These are phyloP conservation scores for Trochalopteron elliotii DNA, from an alignment of 2,113 vertebrate species.

Conservation along the genomic window DNA sequence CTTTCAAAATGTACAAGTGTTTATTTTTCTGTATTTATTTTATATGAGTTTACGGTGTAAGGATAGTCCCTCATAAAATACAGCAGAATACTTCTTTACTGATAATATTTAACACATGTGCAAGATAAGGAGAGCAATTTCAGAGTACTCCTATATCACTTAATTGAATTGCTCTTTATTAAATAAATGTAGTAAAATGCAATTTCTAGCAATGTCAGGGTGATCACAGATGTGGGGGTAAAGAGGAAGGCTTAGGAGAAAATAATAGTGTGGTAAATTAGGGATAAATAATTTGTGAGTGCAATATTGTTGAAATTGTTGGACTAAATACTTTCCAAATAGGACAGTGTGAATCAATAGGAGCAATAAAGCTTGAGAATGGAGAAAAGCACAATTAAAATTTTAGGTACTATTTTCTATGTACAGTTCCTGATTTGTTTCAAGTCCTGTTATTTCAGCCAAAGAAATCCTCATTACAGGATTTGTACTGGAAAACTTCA, in stretches of 20 bases:
- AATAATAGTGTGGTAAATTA: background rate
- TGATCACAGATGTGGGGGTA: background rate
- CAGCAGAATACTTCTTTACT: background rate
- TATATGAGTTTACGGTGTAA: background rate
- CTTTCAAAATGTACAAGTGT: background rate
- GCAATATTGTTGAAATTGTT: background rate
- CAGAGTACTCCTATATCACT: background rate
- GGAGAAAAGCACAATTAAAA: background rate
- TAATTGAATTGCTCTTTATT: background rate
- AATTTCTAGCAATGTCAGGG: background rate
- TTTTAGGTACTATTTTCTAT: background rate
- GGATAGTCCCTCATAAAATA: background rate
- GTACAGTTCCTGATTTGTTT: background rate
- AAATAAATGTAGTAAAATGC: background rate
- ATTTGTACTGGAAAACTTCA: background rate
- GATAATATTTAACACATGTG: background rate
- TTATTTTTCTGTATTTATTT: background rate
- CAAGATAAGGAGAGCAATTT: background rate
- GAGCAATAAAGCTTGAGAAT: background rate
- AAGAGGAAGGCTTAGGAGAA: background rate
- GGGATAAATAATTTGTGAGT: background rate
- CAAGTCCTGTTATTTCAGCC: background rate
- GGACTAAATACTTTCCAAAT: background rate
- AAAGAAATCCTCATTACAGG: background rate
- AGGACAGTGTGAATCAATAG: background rate